Base-by-base conservation (phyloP, 2,888 invertebrate genomes). In the Adelognathus sp. region DNA sequence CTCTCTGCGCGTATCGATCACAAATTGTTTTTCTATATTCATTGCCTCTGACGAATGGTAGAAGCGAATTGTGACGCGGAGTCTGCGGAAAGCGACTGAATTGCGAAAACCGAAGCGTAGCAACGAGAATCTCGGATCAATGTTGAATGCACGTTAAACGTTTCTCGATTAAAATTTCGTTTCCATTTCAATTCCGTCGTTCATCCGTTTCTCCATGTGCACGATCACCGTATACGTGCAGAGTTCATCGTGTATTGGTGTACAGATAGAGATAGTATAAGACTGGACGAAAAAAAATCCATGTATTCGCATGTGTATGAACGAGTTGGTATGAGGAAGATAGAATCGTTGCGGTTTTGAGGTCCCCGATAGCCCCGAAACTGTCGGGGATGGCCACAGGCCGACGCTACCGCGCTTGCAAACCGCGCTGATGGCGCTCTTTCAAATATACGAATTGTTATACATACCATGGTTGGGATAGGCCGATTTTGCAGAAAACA, bases 81-180 rank as follows among this genome's bases (percentile, higher is more conserved):
- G n/a, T n/a, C n/a, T n/a, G n/a, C n/a, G n/a, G n/a, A 39, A 11
- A 16, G 64, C 16, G 18, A 63, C n/a, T n/a, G n/a, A n/a, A n/a
- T n/a, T n/a, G n/a, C n/a, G n/a, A n/a, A n/a, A n/a, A n/a, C n/a
- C n/a, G n/a, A n/a, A n/a, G n/a, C n/a, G n/a, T n/a, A n/a, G n/a
- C n/a, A n/a, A n/a, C n/a, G n/a, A n/a, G 18, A 41, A 33, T 31
- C 31, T 60, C 50, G 56, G 36, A n/a, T n/a, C 56, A 44, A 52
- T 58, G 36, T 64, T 70, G 58, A 74, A 70, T 58, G 52, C 24
- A 74, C 52, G 74, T 64, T 33, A 74, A 78, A 74, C 71, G 60
- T 61, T 66, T 75, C 70, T 77, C 75, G 60, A 81, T 80, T 78
- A 63, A 76, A 78, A 76, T 76, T 74, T 71, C 73, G 74, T 80